Evolutionary conservation across 2,113 vertebrate genomes (phyloP).

Genomic region (Saguinus imperator): DNA sequence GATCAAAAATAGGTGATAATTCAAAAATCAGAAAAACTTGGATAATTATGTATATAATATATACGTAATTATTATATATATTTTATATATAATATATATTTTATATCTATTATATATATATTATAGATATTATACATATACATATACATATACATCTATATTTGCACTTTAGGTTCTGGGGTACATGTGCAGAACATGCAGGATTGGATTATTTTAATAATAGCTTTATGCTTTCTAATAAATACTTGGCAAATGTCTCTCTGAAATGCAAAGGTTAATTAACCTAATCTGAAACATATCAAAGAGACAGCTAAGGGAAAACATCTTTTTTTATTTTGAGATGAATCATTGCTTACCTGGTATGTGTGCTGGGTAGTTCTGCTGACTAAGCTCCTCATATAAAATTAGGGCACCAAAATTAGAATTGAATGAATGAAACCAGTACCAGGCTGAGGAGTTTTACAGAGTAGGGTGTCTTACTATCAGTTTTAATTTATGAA

Average conservation of each 20-base stretch:
- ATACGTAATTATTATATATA: no score
- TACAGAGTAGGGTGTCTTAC: not conserved
- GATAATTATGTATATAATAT: no score
- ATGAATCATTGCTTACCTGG: not conserved
- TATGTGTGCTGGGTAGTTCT: not conserved
- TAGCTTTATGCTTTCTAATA: not conserved
- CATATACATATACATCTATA: no score
- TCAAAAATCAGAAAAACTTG: conserved; percentile 13
- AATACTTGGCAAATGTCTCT: not conserved
- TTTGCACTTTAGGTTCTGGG: no score
- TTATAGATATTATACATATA: no score
- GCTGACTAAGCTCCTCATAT: not conserved
- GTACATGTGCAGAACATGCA: no score
- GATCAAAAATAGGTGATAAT: not conserved
- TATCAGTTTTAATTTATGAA: not conserved
- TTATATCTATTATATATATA: no score
- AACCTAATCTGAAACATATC: not conserved
- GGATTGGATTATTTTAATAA: not conserved
- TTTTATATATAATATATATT: no score
- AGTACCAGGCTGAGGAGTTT: not conserved
- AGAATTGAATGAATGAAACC: not conserved
- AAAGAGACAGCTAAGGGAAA: not conserved
- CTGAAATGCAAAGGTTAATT: not conserved
- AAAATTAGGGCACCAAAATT: not conserved
- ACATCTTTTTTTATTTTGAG: not conserved